Base-by-base conservation (phyloP, 2,113 vertebrate species). In the Athene cunicularia region DNA sequence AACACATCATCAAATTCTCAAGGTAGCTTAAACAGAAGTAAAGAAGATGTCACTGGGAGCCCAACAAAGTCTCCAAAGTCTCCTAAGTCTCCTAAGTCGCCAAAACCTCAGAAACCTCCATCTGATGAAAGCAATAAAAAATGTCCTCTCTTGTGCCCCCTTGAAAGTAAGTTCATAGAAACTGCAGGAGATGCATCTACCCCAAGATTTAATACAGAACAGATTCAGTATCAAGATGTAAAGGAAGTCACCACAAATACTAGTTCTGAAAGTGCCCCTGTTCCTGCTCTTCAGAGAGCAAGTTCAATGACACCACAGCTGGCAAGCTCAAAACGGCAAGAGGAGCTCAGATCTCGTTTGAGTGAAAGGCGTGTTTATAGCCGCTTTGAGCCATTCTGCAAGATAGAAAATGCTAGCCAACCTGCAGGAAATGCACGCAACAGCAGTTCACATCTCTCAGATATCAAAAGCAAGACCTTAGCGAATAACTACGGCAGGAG, bases 381-480 rank as follows among this genome's bases (percentile, higher is more conserved):
- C 95, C 98, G 99, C 81, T 99, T 98, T 96, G 99, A 99, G 83
- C 98, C 99, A 0, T 98, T 99, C 92, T 98, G 96, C 93, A 98
- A 98, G 37, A 80, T 98, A 13, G 99, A 99, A 97, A 98, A 93
- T 97, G 93, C 97, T 63, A 52, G 84, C 59, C 97, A 96, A 3
- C 80, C 96, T 73, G 22, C 86, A 56, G 91, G 88, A 85, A 92
- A 39, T 55, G 43, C 77, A n/a, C 75, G 63, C 67, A 98, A 97
- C 58, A 91, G 63, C 75, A 94, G 80, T 58, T 81, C 92, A 41
- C 97, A 87, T 64, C 85, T 97, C 45, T 84, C 97, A 24, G 98
- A 99, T 73, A 96, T 96, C 27, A 99, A 98, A 95, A 86, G 62
- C 58, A 98, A 97, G 88, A 67, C 90, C 58, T 58, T 98, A 20